phyloP scores from a whole-genome alignment of 2,113 vertebrate species.

The Hypocryptadius cinnamomeus region DNA sequence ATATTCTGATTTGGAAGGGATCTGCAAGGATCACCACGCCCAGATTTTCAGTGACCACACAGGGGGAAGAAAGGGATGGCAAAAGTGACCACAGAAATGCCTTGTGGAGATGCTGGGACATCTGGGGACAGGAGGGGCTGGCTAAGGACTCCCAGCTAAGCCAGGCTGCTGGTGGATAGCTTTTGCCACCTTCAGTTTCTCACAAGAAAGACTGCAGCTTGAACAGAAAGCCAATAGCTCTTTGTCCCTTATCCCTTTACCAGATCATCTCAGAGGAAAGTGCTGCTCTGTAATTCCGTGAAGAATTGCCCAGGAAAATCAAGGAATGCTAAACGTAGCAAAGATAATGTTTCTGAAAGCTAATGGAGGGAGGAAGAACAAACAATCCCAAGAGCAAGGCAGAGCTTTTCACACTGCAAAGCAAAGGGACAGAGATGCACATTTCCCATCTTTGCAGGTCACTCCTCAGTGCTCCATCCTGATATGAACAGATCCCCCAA shows the following conservation, averaged over 20 bases:
- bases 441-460: background rate
- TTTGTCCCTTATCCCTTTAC: background rate
- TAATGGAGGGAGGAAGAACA: background rate
- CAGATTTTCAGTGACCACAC: background rate
- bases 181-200: background rate
- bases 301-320: background rate
- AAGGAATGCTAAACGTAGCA: background rate
- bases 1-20: background rate
- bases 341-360: background rate
- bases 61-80: background rate
- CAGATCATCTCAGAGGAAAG: background rate
- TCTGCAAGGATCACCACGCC: rapidly evolving
- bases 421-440: background rate
- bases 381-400: background rate
- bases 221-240: background rate
- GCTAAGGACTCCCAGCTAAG: background rate
- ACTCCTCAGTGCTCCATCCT: background rate
- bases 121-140: background rate
- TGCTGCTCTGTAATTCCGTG: background rate
- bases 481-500: background rate
- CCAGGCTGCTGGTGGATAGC: background rate
- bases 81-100: background rate
- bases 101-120: background rate
- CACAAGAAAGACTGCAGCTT: background rate
- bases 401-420: background rate